A percentile compares a stretch with the other conserved stretches of the same genome.
These are phyloP conservation scores for Origma solitaria DNA, from an alignment of 2,113 vertebrate genomes.

Conservation along the genomic window DNA sequence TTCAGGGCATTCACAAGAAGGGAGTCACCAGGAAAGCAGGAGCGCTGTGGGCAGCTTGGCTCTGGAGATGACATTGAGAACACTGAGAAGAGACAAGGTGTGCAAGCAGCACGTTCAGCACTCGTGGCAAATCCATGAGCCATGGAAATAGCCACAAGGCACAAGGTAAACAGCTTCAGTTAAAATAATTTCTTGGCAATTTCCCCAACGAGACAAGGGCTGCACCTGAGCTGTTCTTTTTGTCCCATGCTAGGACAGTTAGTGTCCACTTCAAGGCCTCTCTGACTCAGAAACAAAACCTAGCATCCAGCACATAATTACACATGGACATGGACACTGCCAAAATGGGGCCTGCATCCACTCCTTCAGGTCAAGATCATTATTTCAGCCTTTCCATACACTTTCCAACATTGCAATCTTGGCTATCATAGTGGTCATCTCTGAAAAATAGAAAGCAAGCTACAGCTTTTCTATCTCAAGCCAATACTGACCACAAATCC, in stretches of 20 bases:
- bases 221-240: neutral
- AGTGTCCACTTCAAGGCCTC: rapidly evolving
- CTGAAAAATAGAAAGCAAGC: neutral
- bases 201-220: neutral
- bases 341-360: neutral
- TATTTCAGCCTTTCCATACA: neutral
- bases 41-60: neutral
- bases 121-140: neutral
- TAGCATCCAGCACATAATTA: neutral
- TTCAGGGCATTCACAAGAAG: neutral
- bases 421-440: neutral
- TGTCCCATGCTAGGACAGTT: rapidly evolving
- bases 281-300: neutral
- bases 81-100: rapidly evolving
- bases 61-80: neutral
- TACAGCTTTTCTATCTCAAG: neutral
- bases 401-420: neutral
- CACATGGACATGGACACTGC: rapidly evolving
- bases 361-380: neutral
- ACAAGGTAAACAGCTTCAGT: neutral
- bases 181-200: neutral
- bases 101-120: neutral
- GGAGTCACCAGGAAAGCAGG: neutral
- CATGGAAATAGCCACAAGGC: neutral
- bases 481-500: neutral